Percentiles rank a stretch among this genome's conserved stretches.
Conservation (phyloP, 2,113 vertebrate genomes). For the Sardina pilchardus region DNA sequence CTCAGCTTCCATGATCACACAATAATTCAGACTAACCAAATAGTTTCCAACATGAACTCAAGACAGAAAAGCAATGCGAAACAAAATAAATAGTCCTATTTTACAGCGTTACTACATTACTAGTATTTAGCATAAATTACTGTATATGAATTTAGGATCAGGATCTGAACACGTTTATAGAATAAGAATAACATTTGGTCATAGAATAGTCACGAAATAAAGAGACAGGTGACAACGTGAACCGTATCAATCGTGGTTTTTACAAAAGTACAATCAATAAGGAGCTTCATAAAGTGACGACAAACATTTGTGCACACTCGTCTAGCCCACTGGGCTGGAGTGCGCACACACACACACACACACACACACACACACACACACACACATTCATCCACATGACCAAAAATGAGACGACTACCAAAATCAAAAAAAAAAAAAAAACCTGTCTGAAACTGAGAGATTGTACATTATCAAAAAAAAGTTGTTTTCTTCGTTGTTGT, state of each 20-base stretch:
- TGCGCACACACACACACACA: conserved; percentile 4
- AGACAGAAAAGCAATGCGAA: not conserved
- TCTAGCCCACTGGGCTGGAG: not conserved
- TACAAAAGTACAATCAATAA: conserved; percentile 66
- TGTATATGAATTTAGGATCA: conserved; percentile 19
- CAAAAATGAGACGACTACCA: conserved; percentile 19
- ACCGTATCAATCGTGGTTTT: conserved; percentile 2
- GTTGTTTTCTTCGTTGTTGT: conserved; percentile 30
- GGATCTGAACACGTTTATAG: conserved; percentile 11
- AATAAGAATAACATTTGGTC: conserved; percentile 23
- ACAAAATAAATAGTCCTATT: conserved; percentile 44
- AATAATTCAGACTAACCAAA: not conserved
- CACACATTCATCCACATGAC: conserved; percentile 23
- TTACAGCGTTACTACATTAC: conserved; percentile 23
- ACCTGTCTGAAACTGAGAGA: conserved; percentile 33
- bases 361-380: conserved; percentile 23
- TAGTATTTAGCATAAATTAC: conserved; percentile 23
- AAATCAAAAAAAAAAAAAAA: conserved; percentile 49
- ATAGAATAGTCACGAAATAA: conserved; percentile 23
- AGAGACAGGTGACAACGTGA: not conserved
- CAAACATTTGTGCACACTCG: conserved; percentile 32
- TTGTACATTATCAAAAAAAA: conserved; percentile 44
- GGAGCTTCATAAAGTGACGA: conserved; percentile 71
- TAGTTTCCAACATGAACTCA: not conserved
- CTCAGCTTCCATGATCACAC: not conserved